Base-by-base conservation (phyloP, 92 coral and sea anemone genomes). In the Epizoanthus ramosus region DNA sequence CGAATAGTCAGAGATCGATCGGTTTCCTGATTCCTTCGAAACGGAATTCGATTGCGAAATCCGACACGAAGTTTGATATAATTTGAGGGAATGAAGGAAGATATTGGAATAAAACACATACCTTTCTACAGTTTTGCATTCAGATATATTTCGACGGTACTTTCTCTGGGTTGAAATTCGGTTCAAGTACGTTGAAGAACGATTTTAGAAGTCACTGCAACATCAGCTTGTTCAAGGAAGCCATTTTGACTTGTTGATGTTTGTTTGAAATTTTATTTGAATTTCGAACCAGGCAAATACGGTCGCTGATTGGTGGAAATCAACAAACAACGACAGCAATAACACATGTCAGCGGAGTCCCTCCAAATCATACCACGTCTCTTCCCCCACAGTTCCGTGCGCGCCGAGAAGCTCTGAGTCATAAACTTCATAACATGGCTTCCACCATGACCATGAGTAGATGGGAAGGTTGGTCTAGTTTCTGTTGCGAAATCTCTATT, bases 401-500 rank as follows among this genome's bases (percentile, higher is more conserved):
- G 81, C 53, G 88, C 70, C 64, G 31, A 45, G 69, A 80, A 68
- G 65, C 54, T 76, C 45, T 84, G 86, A 91, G 66, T 81, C 92
- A 91, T 91, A 95, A 93, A 74, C 86, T 85, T 71, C 87, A 91
- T 82, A 95, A 92, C 83, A 95, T 95, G 98, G 98, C 98, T 88
- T 91, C 98, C 89, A n/a, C n/a, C n/a, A n/a, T n/a, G n/a, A 85
- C 98, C 4, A 75, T 87, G 25, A 90, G 83, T 68, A 79, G 88
- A 75, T 95, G 98, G 98, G 98, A 95, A 95, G 98, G 98, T 95
- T 79, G 7, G 73, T 24, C 41, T 63, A 23, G 73, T 90, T 88
- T 50, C 1, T 59, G 19, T 57, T 64, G 35, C 31, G 74, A 21
- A 37, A 7, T 22, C 9, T 13, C 17, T 14, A 31, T 19, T 19